Evolutionary conservation across 92 coral and sea anemone genomes (phyloP).

Genomic region (Epizoanthus rinbou): DNA sequence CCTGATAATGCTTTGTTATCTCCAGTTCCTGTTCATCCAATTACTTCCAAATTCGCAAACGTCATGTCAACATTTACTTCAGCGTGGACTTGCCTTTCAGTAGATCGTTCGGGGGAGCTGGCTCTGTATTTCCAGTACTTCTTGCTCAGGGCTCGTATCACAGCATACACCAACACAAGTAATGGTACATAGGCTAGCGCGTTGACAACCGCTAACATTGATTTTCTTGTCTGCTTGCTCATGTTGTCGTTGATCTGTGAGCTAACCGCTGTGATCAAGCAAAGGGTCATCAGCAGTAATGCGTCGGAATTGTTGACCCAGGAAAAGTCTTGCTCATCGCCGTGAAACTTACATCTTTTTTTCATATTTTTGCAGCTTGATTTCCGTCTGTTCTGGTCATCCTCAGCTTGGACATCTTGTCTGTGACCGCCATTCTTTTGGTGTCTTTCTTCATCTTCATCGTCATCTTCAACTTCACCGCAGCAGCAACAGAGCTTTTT

Average conservation of each 20-base stretch:
- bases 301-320: slow-evolving; percentile 53
- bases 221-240: background rate
- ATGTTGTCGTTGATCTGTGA: slow-evolving; percentile 15
- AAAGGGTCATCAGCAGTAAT: slow-evolving; percentile 36
- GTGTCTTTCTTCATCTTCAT: background rate
- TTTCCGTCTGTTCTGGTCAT: background rate
- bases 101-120: background rate
- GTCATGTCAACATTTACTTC: too few species aligned
- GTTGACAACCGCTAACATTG: slow-evolving; percentile 19
- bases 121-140: background rate
- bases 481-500: background rate
- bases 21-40: too few species aligned
- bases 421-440: background rate
- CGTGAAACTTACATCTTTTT: slow-evolving; percentile 24
- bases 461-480: background rate
- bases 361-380: background rate
- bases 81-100: background rate
- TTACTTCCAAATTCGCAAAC: too few species aligned
- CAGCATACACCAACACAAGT: slow-evolving; percentile 41
- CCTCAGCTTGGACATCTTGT: background rate
- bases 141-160: slow-evolving; percentile 32
- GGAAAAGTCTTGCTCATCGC: slow-evolving; percentile 30
- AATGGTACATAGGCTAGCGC: slow-evolving; percentile 38
- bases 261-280: slow-evolving; percentile 39
- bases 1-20: too few species aligned